Evolutionary conservation across 2,113 vertebrate species (phyloP).

Genomic region (Xyliphius kryptos): DNA sequence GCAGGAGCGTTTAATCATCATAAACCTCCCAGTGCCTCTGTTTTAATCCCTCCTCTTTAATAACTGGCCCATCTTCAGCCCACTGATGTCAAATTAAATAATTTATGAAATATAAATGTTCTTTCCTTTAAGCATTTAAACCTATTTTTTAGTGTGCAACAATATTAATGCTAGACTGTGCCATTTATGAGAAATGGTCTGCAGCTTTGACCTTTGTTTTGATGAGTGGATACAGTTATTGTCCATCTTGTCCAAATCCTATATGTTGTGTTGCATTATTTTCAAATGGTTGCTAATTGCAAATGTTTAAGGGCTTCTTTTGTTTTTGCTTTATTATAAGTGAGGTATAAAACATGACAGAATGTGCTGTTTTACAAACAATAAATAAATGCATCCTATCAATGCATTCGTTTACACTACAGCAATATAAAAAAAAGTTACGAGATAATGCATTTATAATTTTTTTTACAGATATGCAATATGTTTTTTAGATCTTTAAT

Average conservation of each 20-base stretch:
- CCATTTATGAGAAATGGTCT: slow-evolving; percentile 22
- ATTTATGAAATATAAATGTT: slow-evolving; percentile 52
- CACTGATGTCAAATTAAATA: slow-evolving; percentile 57
- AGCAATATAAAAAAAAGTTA: no score
- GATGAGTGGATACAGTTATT: background rate
- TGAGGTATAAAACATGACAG: no score
- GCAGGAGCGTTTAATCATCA: slow-evolving; percentile 61
- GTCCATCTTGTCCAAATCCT: background rate
- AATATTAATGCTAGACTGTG: slow-evolving; percentile 22
- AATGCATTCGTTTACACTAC: no score
- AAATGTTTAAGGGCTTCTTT: background rate
- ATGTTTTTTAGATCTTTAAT: no score
- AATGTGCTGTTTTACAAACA: no score
- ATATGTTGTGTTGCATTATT: background rate
- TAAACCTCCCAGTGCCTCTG: slow-evolving; percentile 52
- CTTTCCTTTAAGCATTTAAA: slow-evolving; percentile 38
- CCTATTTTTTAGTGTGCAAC: slow-evolving; percentile 43
- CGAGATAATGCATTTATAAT: no score
- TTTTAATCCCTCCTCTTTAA: slow-evolving; percentile 53
- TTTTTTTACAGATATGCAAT: no score
- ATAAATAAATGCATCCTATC: no score
- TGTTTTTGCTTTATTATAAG: no score
- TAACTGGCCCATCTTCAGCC: slow-evolving; percentile 50
- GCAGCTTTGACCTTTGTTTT: slow-evolving; percentile 3
- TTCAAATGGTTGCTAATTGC: background rate